Evolutionary conservation across 2,888 invertebrate species (phyloP).

Genomic region (Coremacera marginata): DNA sequence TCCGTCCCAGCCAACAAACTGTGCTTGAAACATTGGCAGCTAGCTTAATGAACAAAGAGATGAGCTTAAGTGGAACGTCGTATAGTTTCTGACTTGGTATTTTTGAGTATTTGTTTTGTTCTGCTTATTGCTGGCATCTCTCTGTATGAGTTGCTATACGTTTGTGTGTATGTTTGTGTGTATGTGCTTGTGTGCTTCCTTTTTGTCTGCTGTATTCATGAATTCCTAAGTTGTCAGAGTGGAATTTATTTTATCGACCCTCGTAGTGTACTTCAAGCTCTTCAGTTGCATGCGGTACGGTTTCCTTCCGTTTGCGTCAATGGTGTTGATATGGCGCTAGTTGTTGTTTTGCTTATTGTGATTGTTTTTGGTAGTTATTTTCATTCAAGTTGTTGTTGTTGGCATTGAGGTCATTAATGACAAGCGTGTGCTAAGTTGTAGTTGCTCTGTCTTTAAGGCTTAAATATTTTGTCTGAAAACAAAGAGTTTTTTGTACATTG

Average conservation of each 20-base stretch:
- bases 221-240: not conserved
- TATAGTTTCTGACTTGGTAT: constrained; percentile 4
- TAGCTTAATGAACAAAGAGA: not conserved
- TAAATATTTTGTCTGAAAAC: too few relatives aligned
- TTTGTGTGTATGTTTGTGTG: not conserved
- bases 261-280: not conserved
- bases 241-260: constrained; percentile 7
- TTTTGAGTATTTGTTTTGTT: not conserved
- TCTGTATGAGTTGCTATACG: not conserved
- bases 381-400: not conserved
- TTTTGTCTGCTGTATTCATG: not conserved
- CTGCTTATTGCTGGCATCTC: not conserved
- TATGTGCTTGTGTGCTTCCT: not conserved
- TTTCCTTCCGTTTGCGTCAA: not conserved
- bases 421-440: too few relatives aligned
- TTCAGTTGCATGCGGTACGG: constrained; percentile 3
- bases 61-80: not conserved
- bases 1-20: not conserved
- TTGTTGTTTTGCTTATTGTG: too few relatives aligned
- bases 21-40: not conserved
- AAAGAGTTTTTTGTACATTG: too few relatives aligned
- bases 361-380: not conserved
- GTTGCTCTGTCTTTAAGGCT: too few relatives aligned
- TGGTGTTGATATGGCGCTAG: not conserved
- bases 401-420: too few relatives aligned